Conservation (phyloP, 2,113 vertebrate species). For the Sapayoa aenigma region DNA sequence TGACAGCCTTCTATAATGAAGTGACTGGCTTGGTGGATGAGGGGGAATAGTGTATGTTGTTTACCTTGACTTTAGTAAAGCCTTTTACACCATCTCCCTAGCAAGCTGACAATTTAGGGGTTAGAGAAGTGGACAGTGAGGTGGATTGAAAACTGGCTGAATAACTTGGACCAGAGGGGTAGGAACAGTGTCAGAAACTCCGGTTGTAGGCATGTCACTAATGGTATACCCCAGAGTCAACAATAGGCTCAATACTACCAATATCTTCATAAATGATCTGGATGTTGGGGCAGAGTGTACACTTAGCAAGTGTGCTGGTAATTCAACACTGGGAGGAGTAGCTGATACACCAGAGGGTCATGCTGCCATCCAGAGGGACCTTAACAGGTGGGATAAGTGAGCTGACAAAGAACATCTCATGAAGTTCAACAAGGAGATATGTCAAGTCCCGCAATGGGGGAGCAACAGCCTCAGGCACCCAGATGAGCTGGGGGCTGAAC, state of each 20-base stretch:
- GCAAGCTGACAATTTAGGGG: neutral
- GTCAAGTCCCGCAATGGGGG: fast-evolving
- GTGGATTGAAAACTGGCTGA: neutral
- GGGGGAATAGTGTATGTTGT: neutral
- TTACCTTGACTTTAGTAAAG: neutral
- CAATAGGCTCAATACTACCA: neutral
- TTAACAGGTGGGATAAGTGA: neutral
- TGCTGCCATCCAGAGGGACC: neutral
- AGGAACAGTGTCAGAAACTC: neutral
- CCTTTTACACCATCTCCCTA: neutral
- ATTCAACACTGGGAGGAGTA: neutral
- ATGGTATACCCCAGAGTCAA: neutral
- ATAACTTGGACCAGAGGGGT: neutral
- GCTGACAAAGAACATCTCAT: neutral
- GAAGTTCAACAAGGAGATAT: neutral
- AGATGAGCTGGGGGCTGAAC: neutral
- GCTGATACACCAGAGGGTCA: neutral
- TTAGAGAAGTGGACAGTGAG: neutral
- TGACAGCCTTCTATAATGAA: neutral
- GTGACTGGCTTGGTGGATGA: neutral
- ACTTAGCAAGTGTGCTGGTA: neutral
- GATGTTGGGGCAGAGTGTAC: neutral
- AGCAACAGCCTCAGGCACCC: neutral
- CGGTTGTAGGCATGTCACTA: neutral
- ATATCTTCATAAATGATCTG: neutral